phyloP scores from a whole-genome alignment of 2,113 vertebrate species.

The Sprattus sprattus region DNA sequence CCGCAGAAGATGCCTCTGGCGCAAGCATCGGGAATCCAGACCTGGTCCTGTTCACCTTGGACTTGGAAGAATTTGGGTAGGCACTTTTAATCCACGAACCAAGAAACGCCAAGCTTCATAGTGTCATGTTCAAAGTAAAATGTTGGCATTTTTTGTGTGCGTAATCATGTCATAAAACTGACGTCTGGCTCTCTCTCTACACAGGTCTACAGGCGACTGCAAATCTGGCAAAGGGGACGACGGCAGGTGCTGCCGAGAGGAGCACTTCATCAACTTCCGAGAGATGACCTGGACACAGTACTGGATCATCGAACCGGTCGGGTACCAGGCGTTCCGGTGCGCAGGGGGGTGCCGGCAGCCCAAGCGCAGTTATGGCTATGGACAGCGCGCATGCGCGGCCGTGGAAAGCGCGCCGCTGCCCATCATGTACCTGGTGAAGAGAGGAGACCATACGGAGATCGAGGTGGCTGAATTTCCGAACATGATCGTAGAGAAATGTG shows the following conservation, averaged over 20 bases:
- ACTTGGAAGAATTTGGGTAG: slow-evolving; percentile 76
- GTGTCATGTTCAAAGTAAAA: neutral
- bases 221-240: slow-evolving; percentile 35
- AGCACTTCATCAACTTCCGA: slow-evolving; percentile 70
- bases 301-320: slow-evolving; percentile 70
- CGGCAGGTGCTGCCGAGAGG: slow-evolving; percentile 68
- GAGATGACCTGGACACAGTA: slow-evolving; percentile 69
- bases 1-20: slow-evolving; percentile 64
- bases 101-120: neutral
- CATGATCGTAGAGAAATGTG: slow-evolving; percentile 74
- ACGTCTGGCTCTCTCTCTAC: neutral
- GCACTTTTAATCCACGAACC: slow-evolving; percentile 25
- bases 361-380: slow-evolving; percentile 47
- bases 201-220: slow-evolving; percentile 72
- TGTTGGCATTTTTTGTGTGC: neutral
- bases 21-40: slow-evolving; percentile 67
- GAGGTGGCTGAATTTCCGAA: slow-evolving; percentile 76
- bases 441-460: slow-evolving; percentile 73
- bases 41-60: slow-evolving; percentile 72
- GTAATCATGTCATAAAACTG: neutral
- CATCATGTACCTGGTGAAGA: slow-evolving; percentile 74
- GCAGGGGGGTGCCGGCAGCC: slow-evolving; percentile 63
- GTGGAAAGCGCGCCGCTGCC: slow-evolving; percentile 68
- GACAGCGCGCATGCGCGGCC: slow-evolving; percentile 62
- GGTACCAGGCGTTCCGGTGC: slow-evolving; percentile 71